Evolutionary conservation across 2,113 vertebrate species (phyloP), one percentile per base, ranked within the genome.

Genomic region (cattle (Bos taurus)): DNA sequence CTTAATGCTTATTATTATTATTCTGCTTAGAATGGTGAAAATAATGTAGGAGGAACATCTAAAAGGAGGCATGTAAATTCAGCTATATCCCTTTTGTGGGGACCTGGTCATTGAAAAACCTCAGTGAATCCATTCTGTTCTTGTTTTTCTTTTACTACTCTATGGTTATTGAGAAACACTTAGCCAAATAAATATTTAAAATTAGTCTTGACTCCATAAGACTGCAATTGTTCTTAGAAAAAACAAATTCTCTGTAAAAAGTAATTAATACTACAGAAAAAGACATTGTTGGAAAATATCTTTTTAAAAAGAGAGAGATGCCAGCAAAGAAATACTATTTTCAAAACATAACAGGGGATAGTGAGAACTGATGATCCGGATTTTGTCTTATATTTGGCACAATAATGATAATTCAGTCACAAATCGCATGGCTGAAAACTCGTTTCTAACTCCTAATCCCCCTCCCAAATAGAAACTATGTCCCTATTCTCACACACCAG

Each of bases 231-330:
- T 86, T 74, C 57, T 60, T 88, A 60, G 36, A 81, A 93, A 93
- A 95, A 92, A 84, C 52, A 94, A 95, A 48, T 59, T 81, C 28
- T 97, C 80, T 64, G 23, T 88, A 64, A 56, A 96, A 84, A 57
- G 43, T 77, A 23, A 6, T 77, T 36, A 77, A 33, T 40, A 54
- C 26, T 48, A 64, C 19, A 77, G 43, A 87, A 92, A 97, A 92
- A 96, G 43, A 71, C 28, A 59, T 4, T 46, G 43, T 25, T 97
- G 59, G 67, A 50, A 80, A 90, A 90, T 40, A 54, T 74, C 36
- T 93, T 40, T 96, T 60, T 56, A 52, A 57, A 13, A 46, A 80
- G 43, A 71, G 50, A 92, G 59, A 46, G 50, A 48, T 13, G 54
- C 71, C 50, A 21, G 36, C 43, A 80, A 88, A 62, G 46, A 83